These are phyloP conservation scores for Passerculus sandwichensis DNA, from an alignment of 2,797 vertebrate genomes.

Conservation along the genomic window DNA sequence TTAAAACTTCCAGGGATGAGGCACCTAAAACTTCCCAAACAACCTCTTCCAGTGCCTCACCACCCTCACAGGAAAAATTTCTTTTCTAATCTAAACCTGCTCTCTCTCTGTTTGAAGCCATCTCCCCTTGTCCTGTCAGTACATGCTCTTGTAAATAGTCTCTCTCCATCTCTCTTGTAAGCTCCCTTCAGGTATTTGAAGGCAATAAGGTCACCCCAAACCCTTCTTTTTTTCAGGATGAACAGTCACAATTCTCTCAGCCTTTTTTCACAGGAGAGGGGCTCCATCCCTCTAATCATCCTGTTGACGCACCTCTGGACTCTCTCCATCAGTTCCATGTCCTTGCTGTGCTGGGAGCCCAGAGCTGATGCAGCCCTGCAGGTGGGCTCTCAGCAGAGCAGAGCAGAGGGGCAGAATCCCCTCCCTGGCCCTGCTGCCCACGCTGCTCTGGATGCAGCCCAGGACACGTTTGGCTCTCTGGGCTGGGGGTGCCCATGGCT, in stretches of 20 bases:
- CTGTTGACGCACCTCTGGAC: background rate
- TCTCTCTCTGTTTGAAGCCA: background rate
- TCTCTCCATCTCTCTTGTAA: too few species aligned
- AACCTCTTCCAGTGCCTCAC: background rate
- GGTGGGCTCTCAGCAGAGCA: background rate
- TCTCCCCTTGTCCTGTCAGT: background rate
- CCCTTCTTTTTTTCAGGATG: too few species aligned
- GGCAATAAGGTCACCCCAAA: background rate
- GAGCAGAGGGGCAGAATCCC: background rate
- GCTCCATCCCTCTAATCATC: rapidly evolving
- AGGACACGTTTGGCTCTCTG: rapidly evolving
- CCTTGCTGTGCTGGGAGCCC: background rate
- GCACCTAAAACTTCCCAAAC: background rate
- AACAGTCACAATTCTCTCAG: background rate
- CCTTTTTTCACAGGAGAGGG: rapidly evolving
- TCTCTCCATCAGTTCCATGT: rapidly evolving
- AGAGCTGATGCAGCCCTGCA: background rate
- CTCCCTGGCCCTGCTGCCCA: background rate
- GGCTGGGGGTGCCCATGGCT: too few species aligned
- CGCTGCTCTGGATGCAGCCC: rapidly evolving
- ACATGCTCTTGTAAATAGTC: too few species aligned
- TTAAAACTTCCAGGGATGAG: too few species aligned
- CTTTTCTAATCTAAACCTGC: background rate
- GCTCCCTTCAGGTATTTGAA: background rate
- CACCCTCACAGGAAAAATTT: background rate